Conservation (phyloP, 2,888 invertebrate genomes). For the Spisula solida region DNA sequence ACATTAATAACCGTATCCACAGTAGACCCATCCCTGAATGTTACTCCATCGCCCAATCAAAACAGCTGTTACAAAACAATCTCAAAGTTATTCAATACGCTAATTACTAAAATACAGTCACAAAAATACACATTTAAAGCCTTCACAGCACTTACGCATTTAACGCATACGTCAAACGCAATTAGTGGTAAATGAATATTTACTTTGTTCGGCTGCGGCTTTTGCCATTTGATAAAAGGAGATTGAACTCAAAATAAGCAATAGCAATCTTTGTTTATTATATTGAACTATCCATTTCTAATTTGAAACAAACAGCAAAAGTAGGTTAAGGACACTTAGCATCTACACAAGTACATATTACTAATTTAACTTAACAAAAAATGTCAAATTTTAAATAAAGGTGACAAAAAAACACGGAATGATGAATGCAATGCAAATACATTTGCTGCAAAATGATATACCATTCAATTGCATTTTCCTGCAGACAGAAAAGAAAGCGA, state of each 20-base stretch:
- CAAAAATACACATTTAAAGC: neutral
- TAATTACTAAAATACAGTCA: neutral
- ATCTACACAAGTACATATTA: neutral
- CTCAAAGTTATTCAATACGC: neutral
- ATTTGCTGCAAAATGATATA: neutral
- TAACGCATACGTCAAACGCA: neutral
- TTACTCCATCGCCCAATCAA: conserved; percentile 35
- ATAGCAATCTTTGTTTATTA: neutral
- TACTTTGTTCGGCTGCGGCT: neutral
- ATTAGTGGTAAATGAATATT: conserved; percentile 27
- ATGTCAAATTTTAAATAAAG: neutral
- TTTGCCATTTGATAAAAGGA: neutral
- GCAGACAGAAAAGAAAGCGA: neutral
- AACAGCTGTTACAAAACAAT: conserved; percentile 39
- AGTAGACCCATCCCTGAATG: neutral
- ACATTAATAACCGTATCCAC: neutral
- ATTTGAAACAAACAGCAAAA: neutral
- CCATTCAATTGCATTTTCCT: neutral
- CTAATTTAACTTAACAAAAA: neutral
- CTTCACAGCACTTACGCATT: neutral
- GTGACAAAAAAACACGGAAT: neutral
- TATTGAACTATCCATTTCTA: neutral
- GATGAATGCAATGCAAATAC: neutral
- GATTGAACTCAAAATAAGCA: neutral
- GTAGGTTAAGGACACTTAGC: neutral